These are phyloP conservation scores for Tretioscincus oriximinensis DNA, from an alignment of 2,113 vertebrate genomes.

Conservation along the genomic window DNA sequence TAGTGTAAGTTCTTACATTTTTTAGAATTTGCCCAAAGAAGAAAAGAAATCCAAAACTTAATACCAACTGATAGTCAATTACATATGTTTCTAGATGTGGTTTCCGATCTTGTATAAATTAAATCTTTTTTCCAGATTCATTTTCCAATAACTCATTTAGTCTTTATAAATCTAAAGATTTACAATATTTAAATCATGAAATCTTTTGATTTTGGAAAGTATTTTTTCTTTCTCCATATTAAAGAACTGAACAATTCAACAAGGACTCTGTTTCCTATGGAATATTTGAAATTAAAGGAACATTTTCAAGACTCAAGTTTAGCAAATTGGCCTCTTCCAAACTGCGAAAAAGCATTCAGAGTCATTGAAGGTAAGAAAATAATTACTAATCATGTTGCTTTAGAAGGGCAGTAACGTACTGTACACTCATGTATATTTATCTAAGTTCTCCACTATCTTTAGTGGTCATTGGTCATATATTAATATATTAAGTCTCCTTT, in stretches of 20 bases:
- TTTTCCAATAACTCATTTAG: slow-evolving; percentile 20
- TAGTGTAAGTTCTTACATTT: background rate
- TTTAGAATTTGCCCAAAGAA: background rate
- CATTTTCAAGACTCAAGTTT: slow-evolving; percentile 78
- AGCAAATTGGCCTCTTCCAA: slow-evolving; percentile 79
- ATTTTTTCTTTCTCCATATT: slow-evolving; percentile 49
- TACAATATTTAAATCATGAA: background rate
- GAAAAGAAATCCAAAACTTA: background rate
- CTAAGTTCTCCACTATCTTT: background rate
- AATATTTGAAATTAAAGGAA: slow-evolving; percentile 81
- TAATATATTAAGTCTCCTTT: too few relatives aligned
- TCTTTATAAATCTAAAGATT: slow-evolving; percentile 27
- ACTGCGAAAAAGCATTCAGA: slow-evolving; percentile 74
- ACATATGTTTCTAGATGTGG: background rate
- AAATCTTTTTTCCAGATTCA: background rate
- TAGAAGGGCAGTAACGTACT: background rate
- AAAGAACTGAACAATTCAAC: slow-evolving; percentile 78
- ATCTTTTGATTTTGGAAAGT: slow-evolving; percentile 17
- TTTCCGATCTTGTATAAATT: background rate
- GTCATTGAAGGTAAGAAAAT: slow-evolving; percentile 78
- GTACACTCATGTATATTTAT: background rate
- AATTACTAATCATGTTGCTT: background rate
- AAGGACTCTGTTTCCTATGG: slow-evolving; percentile 74
- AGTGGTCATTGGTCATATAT: background rate
- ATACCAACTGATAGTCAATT: background rate